phyloP scores from a whole-genome alignment of 2,113 vertebrate genomes.

The Illadopsis cleaveri region DNA sequence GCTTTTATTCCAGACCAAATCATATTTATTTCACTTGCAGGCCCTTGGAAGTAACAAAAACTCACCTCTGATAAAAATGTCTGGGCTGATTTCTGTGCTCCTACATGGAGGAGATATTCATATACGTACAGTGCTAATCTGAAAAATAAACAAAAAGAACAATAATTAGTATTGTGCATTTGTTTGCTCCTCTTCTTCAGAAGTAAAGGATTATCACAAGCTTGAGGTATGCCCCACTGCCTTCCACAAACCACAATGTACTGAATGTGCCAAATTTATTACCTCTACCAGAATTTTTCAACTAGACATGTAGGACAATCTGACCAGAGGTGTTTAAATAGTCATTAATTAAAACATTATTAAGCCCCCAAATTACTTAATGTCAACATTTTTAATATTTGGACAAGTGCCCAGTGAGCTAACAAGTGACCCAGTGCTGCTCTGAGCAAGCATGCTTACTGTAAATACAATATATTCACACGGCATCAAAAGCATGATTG shows the following conservation, averaged over 20 bases:
- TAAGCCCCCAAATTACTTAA: slow-evolving; percentile 61
- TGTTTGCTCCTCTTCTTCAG: background rate
- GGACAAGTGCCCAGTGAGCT: slow-evolving; percentile 55
- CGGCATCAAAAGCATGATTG: background rate
- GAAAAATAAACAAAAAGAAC: slow-evolving; percentile 65
- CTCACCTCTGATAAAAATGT: slow-evolving; percentile 99
- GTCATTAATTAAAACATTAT: slow-evolving; percentile 65
- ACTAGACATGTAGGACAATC: slow-evolving; percentile 31
- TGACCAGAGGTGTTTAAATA: slow-evolving; percentile 62
- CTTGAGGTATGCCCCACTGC: background rate
- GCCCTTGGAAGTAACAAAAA: background rate
- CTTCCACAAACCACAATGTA: background rate
- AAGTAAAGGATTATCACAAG: background rate
- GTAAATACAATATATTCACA: slow-evolving; percentile 1
- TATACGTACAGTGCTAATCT: slow-evolving; percentile 99
- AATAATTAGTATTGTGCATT: background rate
- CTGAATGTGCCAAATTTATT: background rate
- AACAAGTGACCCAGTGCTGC: slow-evolving; percentile 51
- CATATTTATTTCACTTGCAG: background rate
- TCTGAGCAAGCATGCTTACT: slow-evolving; percentile 24
- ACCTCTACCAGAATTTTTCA: slow-evolving; percentile 32
- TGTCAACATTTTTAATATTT: slow-evolving; percentile 69
- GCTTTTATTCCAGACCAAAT: background rate
- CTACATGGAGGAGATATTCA: slow-evolving; percentile 98
- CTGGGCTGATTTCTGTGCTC: slow-evolving; percentile 98